Conservation (phyloP, 2,797 vertebrate species). For the Syngnathus rostellatus region DNA sequence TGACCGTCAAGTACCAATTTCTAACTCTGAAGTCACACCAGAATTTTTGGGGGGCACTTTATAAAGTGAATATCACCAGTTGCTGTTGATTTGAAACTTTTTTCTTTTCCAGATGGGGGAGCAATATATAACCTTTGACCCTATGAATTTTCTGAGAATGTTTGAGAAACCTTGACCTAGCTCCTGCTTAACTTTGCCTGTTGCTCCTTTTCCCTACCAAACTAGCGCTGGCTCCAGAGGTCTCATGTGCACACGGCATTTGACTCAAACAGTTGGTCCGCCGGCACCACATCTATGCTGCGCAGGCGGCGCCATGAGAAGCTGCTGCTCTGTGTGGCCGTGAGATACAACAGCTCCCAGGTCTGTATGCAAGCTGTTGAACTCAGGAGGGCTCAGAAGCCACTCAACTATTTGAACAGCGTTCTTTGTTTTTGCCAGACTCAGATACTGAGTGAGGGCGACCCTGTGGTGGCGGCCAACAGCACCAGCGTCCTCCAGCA, state of each 20-base stretch:
- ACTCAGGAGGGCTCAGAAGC: neutral
- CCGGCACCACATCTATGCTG: slow-evolving; percentile 34
- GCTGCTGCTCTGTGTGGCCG: slow-evolving; percentile 53
- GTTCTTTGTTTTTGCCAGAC: neutral
- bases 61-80: no score
- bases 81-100: no score
- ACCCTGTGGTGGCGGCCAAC: slow-evolving; percentile 23
- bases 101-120: no score
- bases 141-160: no score
- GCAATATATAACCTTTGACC: no score
- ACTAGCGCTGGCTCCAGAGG: slow-evolving; percentile 48
- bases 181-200: neutral
- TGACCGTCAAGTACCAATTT: no score
- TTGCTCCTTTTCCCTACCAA: neutral
- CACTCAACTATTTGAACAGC: neutral
- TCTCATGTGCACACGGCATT: slow-evolving; percentile 58
- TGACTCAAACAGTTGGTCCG: slow-evolving; percentile 21
- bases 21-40: no score
- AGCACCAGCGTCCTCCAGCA: slow-evolving; percentile 9
- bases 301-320: slow-evolving; percentile 43
- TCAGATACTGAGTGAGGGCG: slow-evolving; percentile 40
- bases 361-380: slow-evolving; percentile 29
- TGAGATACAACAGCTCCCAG: slow-evolving; percentile 69
- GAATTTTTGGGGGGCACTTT: no score
- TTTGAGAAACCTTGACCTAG: neutral